Evolutionary conservation across 1,140 invertebrate genomes (phyloP).

Genomic region (Drosophila punjabiensis): DNA sequence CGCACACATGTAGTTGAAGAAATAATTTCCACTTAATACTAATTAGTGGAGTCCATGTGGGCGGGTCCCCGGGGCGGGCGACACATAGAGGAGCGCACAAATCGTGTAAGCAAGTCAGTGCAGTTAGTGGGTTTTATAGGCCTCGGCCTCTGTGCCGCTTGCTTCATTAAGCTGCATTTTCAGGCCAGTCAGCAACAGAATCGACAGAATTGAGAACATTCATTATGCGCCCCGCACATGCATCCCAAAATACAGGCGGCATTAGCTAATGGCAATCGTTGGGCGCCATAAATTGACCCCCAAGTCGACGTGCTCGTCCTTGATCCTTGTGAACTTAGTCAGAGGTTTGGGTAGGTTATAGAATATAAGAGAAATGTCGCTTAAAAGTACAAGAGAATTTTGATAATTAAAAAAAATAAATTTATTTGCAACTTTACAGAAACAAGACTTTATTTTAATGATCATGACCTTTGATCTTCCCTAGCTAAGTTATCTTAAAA

Average conservation of each 20-base stretch:
- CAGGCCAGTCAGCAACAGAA: conserved; percentile 75
- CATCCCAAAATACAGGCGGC: conserved; percentile 27
- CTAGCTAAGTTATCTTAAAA: too few species aligned
- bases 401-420: neutral
- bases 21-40: conserved; percentile 83
- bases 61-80: neutral
- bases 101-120: conserved; percentile 75
- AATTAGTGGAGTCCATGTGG: conserved; percentile 68
- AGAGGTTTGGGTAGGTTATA: neutral
- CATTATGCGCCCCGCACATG: conserved; percentile 59
- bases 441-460: neutral
- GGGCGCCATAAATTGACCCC: neutral
- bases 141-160: conserved; percentile 57
- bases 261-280: conserved; percentile 28
- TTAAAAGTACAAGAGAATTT: neutral
- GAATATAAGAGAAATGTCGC: neutral
- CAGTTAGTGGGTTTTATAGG: conserved; percentile 80
- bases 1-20: conserved; percentile 65
- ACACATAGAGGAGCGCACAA: conserved; percentile 37
- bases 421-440: neutral
- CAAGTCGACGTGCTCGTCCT: neutral
- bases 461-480: neutral
- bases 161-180: conserved; percentile 79
- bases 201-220: conserved; percentile 60
- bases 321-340: neutral